phyloP scores from a whole-genome alignment of 1,140 invertebrate species.

The Argopecten irradians region DNA sequence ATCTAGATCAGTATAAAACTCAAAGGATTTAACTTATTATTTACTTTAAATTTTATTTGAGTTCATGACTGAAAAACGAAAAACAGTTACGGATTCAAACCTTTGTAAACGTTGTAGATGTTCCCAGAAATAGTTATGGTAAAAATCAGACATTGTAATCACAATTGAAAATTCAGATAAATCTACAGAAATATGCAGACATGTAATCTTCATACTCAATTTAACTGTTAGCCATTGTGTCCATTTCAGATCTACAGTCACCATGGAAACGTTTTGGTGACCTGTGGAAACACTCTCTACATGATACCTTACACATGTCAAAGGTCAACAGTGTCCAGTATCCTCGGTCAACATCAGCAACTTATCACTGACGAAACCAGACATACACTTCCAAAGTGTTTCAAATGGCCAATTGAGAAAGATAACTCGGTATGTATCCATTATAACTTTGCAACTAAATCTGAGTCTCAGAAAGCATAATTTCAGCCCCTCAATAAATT shows the following conservation, averaged over 20 bases:
- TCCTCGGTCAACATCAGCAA: slow-evolving; percentile 32
- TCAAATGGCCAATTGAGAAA: background rate
- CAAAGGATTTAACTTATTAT: background rate
- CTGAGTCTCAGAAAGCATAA: no score
- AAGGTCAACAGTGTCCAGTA: slow-evolving; percentile 39
- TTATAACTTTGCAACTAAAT: no score
- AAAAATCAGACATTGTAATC: no score
- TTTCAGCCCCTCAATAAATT: no score
- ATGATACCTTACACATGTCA: slow-evolving; percentile 39
- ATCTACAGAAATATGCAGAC: no score
- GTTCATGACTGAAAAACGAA: background rate
- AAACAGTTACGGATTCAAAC: background rate
- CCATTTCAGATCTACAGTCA: slow-evolving; percentile 38
- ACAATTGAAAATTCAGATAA: no score
- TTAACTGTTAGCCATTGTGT: background rate
- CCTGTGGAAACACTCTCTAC: slow-evolving; percentile 44
- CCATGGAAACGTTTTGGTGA: slow-evolving; percentile 25
- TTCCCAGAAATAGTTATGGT: slow-evolving; percentile 7
- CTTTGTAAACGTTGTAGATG: background rate
- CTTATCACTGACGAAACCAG: background rate
- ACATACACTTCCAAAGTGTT: slow-evolving; percentile 13
- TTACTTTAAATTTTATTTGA: background rate
- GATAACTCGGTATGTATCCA: background rate
- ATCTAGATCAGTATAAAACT: background rate
- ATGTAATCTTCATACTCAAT: background rate